Base-by-base conservation (phyloP, 2,888 invertebrate species). In the Agapetus fuscipes region DNA sequence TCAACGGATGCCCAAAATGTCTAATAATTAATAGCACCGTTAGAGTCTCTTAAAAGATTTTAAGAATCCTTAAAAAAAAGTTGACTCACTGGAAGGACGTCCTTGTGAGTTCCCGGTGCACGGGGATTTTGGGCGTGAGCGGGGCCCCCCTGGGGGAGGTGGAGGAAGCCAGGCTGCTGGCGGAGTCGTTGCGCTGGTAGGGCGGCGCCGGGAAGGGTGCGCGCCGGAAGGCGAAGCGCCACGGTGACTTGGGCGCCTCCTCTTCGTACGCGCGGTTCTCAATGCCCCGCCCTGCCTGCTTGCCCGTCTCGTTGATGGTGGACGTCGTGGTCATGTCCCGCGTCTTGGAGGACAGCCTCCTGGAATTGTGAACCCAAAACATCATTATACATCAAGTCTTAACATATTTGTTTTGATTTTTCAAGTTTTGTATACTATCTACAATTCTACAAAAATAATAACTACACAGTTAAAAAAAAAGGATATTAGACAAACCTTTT, bases 311-410 rank as follows among this genome's bases (percentile, higher is more conserved):
- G 49, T 50, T 67, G 40, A 35, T 51, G 45, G 59, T 66, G 17
- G 66, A 61, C 13, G 66, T 59, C 62, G 66, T 62, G 2, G 67
- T 65, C 40, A 50, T 56, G 24, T 80, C 79, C 7, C 76, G 69
- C 5, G 78, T 79, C 57, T 82, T 83, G 3, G 82, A 83, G 28
- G 82, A 83, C 31, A 83, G 58, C 48, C 83, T 73, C 54, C 78
- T 78, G 50, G 17, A 57, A 51, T 14, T 13, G 9, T 20, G 20
- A 20, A 20, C 4, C 9, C 20, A 4, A 20, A 6, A 20, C n/a
- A n/a, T n/a, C n/a, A n/a, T n/a, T n/a, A n/a, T n/a, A n/a, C n/a
- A n/a, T n/a, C n/a, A n/a, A n/a, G n/a, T n/a, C n/a, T n/a, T n/a
- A n/a, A n/a, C n/a, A n/a, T n/a, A n/a, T n/a, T n/a, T n/a, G n/a